Base-by-base conservation (phyloP, 2,797 vertebrate genomes). In the Megaceryle alcyon region DNA sequence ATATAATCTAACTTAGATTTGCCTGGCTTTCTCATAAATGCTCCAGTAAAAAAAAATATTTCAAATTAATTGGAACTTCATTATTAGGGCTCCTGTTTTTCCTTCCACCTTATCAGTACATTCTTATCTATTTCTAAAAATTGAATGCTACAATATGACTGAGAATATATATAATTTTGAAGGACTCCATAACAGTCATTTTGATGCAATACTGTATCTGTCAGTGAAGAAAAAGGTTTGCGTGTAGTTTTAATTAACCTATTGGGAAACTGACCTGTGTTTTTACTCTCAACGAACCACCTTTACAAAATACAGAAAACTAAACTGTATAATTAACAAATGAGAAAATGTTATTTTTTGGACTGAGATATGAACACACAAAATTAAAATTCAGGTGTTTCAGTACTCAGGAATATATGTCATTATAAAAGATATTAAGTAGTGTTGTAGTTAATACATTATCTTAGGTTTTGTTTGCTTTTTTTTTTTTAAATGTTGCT, bases 321-420 rank as follows among this genome's bases (percentile, higher is more conserved):
- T 46, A 57, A 73, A 59, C 29, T 49, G 41, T 61, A 8, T 60
- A 73, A 59, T 5, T 81, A 85, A 64, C 14, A 82, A 41, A n/a
- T 26, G 5, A 75, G 25, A 85, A 84, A 68, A 60, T 3, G 17
- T 51, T 31, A 4, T 10, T 57, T 80, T 82, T 81, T 73, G 3
- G 14, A 72, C 60, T 94, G 83, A 97, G 94, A 97, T 97, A 96
- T 79, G 65, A 86, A 82, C 70, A 76, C 8, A 56, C 72, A 88
- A 96, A 90, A 92, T 73, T 95, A 86, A 94, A 96, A 95, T 93
- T 88, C 48, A 90, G 54, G 43, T 65, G 33, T 95, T 96, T 56
- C 21, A 57, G 53, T 85, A 96, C 51, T 10, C 49, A 56, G 88
- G 69, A 94, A 94, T 68, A 78, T 65, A 75, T 84, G 43, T 37